Evolutionary conservation across 2,797 vertebrate species (phyloP).

Genomic region (Scarus forsteni): DNA sequence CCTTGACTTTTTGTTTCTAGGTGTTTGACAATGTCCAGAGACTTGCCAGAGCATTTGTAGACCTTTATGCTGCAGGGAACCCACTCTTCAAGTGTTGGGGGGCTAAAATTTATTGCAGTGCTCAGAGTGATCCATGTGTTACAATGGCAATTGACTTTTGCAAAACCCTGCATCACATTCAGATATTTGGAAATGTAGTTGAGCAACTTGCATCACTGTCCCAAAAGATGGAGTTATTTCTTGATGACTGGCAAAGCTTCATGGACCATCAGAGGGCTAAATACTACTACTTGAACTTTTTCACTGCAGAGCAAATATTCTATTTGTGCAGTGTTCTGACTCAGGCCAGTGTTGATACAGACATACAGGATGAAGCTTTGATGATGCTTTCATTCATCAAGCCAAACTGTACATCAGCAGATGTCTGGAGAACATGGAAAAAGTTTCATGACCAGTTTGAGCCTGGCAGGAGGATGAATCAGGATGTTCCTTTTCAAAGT

Average conservation of each 20-base stretch:
- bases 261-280: slow-evolving; percentile 81
- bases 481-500: slow-evolving; percentile 67
- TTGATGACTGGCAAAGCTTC: slow-evolving; percentile 84
- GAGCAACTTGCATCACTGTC: slow-evolving; percentile 83
- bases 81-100: slow-evolving; percentile 89
- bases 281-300: slow-evolving; percentile 90
- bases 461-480: slow-evolving; percentile 29
- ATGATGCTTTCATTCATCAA: slow-evolving; percentile 91
- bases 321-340: slow-evolving; percentile 84
- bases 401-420: slow-evolving; percentile 68
- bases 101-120: slow-evolving; percentile 79
- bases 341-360: slow-evolving; percentile 32
- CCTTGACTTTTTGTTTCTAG: slow-evolving; percentile 65
- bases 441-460: slow-evolving; percentile 50
- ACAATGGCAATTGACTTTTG: slow-evolving; percentile 82
- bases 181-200: slow-evolving; percentile 65
- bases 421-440: slow-evolving; percentile 48
- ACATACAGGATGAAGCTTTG: slow-evolving; percentile 76
- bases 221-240: slow-evolving; percentile 87
- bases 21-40: slow-evolving; percentile 89
- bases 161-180: neutral
- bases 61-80: slow-evolving; percentile 88
- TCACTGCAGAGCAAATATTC: slow-evolving; percentile 91
- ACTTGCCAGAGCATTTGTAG: slow-evolving; percentile 86
- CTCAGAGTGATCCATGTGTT: slow-evolving; percentile 59